phyloP scores from a whole-genome alignment of 2,797 vertebrate species.

The Girardinus metallicus region DNA sequence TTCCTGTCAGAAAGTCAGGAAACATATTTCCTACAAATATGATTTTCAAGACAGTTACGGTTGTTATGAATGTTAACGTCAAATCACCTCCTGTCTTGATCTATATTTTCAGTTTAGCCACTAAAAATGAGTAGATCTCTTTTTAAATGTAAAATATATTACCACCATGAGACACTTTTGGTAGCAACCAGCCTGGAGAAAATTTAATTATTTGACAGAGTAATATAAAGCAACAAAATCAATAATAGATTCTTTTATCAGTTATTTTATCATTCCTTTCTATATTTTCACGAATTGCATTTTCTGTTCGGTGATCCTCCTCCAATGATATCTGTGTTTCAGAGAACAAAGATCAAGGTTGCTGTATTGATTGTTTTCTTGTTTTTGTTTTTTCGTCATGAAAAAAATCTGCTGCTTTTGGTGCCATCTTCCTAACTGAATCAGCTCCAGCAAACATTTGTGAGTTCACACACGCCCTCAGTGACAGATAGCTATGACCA shows the following conservation, averaged over 20 bases:
- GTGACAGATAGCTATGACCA: conserved; percentile 56
- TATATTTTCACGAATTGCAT: conserved; percentile 20
- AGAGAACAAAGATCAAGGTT: conserved; percentile 51
- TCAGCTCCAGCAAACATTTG: conserved; percentile 19
- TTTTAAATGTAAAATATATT: background rate
- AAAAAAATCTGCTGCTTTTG: conserved; percentile 38
- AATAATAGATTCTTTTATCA: background rate
- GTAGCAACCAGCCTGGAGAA: conserved; percentile 10
- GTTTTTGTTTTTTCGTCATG: conserved; percentile 43
- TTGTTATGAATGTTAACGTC: background rate
- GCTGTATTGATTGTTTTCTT: conserved; percentile 42
- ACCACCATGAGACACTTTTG: background rate
- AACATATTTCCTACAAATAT: background rate
- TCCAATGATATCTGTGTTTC: conserved; percentile 35
- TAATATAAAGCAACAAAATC: background rate
- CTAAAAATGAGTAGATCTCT: background rate
- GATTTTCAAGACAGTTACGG: background rate
- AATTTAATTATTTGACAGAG: background rate
- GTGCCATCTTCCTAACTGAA: conserved; percentile 49
- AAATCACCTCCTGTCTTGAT: background rate
- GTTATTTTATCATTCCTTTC: conserved; percentile 2
- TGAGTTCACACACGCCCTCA: conserved; percentile 8
- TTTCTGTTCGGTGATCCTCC: conserved; percentile 39
- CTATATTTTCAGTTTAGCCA: conserved; percentile 10
- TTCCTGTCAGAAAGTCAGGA: background rate